These are phyloP conservation scores for Saccopteryx leptura DNA, from an alignment of 2,113 vertebrate genomes.

Conservation along the genomic window DNA sequence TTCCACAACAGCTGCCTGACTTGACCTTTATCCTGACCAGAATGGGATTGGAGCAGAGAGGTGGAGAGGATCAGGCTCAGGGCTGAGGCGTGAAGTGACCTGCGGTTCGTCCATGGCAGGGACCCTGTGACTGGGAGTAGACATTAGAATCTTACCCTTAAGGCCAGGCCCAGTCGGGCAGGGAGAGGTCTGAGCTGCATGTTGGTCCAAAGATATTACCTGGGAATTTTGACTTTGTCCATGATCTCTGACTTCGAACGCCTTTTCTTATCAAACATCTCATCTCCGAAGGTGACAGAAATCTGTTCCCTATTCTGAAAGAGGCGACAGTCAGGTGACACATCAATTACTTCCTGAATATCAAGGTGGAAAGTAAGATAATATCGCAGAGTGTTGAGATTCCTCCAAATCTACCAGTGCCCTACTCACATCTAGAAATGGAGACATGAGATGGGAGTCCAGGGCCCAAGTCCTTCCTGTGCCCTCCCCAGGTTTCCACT, in stretches of 20 bases:
- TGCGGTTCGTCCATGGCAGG: neutral
- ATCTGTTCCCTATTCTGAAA: conserved; percentile 77
- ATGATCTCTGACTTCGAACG: neutral
- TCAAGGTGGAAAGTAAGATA: neutral
- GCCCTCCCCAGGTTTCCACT: neutral
- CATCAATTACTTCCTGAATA: conserved; percentile 72
- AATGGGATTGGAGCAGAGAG: neutral
- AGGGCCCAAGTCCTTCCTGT: rapidly evolving
- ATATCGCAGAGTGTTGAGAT: neutral
- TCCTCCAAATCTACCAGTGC: neutral
- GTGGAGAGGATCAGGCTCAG: neutral
- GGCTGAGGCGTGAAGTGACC: neutral
- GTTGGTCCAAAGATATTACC: conserved; percentile 54
- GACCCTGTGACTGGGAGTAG: rapidly evolving
- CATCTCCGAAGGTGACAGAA: conserved; percentile 81
- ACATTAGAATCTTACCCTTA: neutral
- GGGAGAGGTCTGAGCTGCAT: neutral
- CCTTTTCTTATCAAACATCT: conserved; percentile 75
- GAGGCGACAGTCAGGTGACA: conserved; percentile 83
- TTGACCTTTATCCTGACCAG: neutral
- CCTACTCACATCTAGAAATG: neutral
- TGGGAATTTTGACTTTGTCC: conserved; percentile 47
- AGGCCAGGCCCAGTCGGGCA: neutral
- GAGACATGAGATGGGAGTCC: neutral
- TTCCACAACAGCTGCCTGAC: neutral